A percentile compares a stretch with the other conserved stretches of the same genome.
phyloP scores from a whole-genome alignment of 1,140 invertebrate species.

The Drosophila elegans region DNA sequence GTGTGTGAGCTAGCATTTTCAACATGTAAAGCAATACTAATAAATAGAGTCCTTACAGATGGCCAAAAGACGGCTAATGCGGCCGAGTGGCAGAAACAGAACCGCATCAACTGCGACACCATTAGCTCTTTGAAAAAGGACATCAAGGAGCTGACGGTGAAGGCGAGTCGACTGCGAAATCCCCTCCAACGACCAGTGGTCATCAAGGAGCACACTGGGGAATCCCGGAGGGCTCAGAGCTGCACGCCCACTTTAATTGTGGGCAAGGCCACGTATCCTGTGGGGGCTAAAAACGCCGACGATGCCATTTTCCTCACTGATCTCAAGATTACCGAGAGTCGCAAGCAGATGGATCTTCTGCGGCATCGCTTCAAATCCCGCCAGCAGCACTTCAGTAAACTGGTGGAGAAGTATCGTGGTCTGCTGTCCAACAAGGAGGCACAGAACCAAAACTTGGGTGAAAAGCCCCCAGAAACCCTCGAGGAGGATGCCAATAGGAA shows the following conservation, averaged over 20 bases:
- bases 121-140: constrained; percentile 90
- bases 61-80: constrained; percentile 92
- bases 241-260: constrained; percentile 72
- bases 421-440: constrained; percentile 85
- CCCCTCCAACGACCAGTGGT: constrained; percentile 71
- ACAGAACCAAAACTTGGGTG: constrained; percentile 80
- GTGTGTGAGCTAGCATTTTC: constrained; percentile 84
- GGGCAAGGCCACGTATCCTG: constrained; percentile 77
- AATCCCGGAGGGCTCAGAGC: constrained; percentile 46
- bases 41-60: constrained; percentile 86
- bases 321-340: constrained; percentile 90
- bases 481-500: constrained; percentile 84
- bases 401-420: constrained; percentile 87
- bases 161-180: constrained; percentile 86
- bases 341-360: constrained; percentile 91
- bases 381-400: constrained; percentile 86
- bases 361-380: constrained; percentile 88
- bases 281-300: constrained; percentile 85
- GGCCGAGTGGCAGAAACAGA: constrained; percentile 91
- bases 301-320: constrained; percentile 88
- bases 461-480: constrained; percentile 85
- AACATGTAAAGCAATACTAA: background rate
- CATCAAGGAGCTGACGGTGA: constrained; percentile 87
- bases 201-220: constrained; percentile 59
- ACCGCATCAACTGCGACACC: constrained; percentile 89